Percentiles rank a stretch among this genome's conserved stretches.
These are phyloP conservation scores for Andrena bicolor DNA, from an alignment of 2,888 invertebrate species.

Conservation along the genomic window DNA sequence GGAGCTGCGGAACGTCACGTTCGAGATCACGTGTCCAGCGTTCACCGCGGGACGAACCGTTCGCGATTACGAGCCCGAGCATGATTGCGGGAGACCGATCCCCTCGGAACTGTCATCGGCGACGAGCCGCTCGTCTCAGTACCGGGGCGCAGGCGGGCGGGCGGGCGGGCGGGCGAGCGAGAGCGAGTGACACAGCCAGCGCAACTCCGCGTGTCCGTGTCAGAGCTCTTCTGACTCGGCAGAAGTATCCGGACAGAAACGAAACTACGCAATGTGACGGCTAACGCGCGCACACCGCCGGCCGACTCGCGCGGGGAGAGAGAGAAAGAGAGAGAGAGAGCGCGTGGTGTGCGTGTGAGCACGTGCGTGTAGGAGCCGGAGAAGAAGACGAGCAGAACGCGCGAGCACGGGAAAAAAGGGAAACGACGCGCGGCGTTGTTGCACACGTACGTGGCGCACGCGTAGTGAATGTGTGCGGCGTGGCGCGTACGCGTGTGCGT, in stretches of 20 bases:
- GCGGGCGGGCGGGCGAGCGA: no score
- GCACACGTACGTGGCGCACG: slow-evolving; percentile 38
- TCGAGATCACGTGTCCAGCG: slow-evolving; percentile 47
- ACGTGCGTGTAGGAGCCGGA: slow-evolving; percentile 57
- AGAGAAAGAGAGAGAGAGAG: slow-evolving; percentile 68
- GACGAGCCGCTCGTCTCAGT: slow-evolving; percentile 24
- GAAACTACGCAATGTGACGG: slow-evolving; percentile 83
- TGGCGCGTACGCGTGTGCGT: slow-evolving; percentile 57
- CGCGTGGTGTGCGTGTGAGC: slow-evolving; percentile 50
- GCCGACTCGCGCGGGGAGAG: slow-evolving; percentile 60
- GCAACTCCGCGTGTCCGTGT: slow-evolving; percentile 71
- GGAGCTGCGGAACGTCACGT: slow-evolving; percentile 30
- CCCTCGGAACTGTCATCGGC: slow-evolving; percentile 55
- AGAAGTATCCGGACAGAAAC: slow-evolving; percentile 82
- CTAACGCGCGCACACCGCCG: slow-evolving; percentile 72
- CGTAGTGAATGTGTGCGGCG: slow-evolving; percentile 41
- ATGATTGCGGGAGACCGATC: slow-evolving; percentile 8
- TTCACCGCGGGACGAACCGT: slow-evolving; percentile 26
- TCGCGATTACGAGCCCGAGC: slow-evolving; percentile 36
- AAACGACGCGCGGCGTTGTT: slow-evolving; percentile 26
- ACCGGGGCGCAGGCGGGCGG: background rate
- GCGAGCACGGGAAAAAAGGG: slow-evolving; percentile 61
- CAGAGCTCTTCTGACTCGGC: slow-evolving; percentile 80
- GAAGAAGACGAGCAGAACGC: slow-evolving; percentile 46
- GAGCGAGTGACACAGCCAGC: slow-evolving; percentile 45